A percentile compares a stretch with the other conserved stretches of the same genome.
phyloP scores from a whole-genome alignment of 2,888 invertebrate genomes.

The Xestia sexstrigata region DNA sequence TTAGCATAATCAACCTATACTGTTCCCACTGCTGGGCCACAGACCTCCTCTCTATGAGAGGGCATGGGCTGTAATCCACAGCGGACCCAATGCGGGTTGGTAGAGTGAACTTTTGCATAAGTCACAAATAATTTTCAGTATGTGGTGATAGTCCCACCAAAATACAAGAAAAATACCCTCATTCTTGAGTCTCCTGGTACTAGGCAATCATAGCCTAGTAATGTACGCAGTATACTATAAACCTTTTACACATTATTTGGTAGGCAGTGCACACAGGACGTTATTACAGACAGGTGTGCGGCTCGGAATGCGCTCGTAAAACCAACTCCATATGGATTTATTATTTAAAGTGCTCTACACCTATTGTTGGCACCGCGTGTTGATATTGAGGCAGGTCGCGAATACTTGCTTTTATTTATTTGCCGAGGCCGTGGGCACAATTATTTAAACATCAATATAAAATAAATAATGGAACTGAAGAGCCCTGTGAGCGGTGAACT shows the following conservation, averaged over 20 bases:
- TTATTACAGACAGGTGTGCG: slow-evolving; percentile 83
- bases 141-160: too few relatives aligned
- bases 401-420: slow-evolving; percentile 55
- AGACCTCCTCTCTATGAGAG: neutral
- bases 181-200: neutral
- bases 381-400: slow-evolving; percentile 74
- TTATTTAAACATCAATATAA: slow-evolving; percentile 33
- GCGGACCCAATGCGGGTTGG: neutral
- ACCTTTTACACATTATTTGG: slow-evolving; percentile 54
- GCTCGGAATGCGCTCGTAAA: slow-evolving; percentile 83
- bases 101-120: neutral
- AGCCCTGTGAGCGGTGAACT: slow-evolving; percentile 1
- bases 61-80: neutral
- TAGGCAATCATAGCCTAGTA: slow-evolving; percentile 21
- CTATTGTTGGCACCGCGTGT: slow-evolving; percentile 78
- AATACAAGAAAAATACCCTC: neutral
- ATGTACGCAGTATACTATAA: slow-evolving; percentile 37
- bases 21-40: neutral
- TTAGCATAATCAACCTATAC: neutral
- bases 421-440: slow-evolving; percentile 38
- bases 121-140: neutral
- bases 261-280: slow-evolving; percentile 57
- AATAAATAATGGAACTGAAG: slow-evolving; percentile 23
- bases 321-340: slow-evolving; percentile 83
- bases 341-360: slow-evolving; percentile 83